Evolutionary conservation across 2,797 vertebrate genomes (phyloP).

Genomic region (Dendrocincla tyrannina): DNA sequence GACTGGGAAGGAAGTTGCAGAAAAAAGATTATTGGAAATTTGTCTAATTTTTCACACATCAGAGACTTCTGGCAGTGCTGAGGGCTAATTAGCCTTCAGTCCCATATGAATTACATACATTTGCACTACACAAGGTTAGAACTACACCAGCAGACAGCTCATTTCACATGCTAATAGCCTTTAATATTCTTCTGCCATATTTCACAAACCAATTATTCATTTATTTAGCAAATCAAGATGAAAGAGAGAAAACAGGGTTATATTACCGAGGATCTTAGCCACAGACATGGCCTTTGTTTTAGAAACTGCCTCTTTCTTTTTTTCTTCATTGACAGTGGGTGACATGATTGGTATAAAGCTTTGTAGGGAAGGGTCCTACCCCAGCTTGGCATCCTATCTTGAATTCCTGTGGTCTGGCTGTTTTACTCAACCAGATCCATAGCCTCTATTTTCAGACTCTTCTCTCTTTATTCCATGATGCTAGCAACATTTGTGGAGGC

Average conservation of each 20-base stretch:
- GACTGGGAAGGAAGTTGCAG: background rate
- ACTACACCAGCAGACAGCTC: background rate
- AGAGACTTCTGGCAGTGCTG: background rate
- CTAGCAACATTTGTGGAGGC: background rate
- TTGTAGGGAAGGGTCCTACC: background rate
- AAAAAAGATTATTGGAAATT: background rate
- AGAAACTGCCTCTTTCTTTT: background rate
- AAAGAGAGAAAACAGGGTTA: background rate
- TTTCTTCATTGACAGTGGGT: background rate
- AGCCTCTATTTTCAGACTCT: background rate
- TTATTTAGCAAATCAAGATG: constrained; percentile 20
- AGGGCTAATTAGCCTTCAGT: background rate
- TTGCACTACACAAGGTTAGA: background rate
- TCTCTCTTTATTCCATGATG: background rate
- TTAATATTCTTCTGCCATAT: constrained; percentile 18
- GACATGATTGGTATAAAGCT: background rate
- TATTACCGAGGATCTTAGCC: background rate
- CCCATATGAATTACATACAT: background rate
- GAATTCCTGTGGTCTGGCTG: background rate
- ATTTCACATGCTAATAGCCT: background rate
- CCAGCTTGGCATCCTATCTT: background rate
- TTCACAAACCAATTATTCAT: background rate
- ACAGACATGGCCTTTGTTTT: background rate
- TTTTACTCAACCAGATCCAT: background rate
- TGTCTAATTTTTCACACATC: background rate